Evolutionary conservation across 2,113 vertebrate species (phyloP).

Genomic region (Boleophthalmus pectinirostris): DNA sequence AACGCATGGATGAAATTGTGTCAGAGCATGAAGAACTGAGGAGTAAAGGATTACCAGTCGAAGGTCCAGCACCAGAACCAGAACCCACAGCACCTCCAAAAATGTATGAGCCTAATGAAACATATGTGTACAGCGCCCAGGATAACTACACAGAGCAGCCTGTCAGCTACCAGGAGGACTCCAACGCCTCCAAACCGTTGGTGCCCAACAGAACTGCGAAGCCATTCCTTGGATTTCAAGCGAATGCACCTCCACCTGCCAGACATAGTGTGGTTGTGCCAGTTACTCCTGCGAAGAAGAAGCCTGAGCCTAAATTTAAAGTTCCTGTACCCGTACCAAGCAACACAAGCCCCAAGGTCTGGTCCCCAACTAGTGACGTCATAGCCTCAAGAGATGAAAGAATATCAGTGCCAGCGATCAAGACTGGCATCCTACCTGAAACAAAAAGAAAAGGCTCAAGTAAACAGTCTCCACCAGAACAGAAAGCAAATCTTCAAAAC

Average conservation of each 20-base stretch:
- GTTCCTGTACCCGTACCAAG: conserved; percentile 71
- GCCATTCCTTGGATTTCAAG: conserved; percentile 82
- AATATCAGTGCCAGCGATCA: conserved; percentile 91
- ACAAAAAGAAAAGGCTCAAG: conserved; percentile 81
- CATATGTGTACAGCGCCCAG: conserved; percentile 44
- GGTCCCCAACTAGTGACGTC: conserved; percentile 84
- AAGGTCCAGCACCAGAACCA: conserved; percentile 50
- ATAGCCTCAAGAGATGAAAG: conserved; percentile 95
- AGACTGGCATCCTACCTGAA: conserved; percentile 88
- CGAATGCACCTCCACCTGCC: conserved; percentile 70
- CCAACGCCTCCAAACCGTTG: conserved; percentile 62
- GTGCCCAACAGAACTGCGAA: conserved; percentile 89
- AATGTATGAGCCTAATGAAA: conserved; percentile 44
- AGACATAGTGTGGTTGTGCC: conserved; percentile 59
- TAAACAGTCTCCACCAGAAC: conserved; percentile 78
- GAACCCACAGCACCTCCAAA: conserved; percentile 45
- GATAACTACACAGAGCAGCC: conserved; percentile 63
- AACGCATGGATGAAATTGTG: conserved; percentile 89
- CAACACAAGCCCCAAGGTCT: conserved; percentile 68
- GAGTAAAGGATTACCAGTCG: conserved; percentile 61
- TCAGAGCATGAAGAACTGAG: conserved; percentile 87
- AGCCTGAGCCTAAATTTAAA: conserved; percentile 79
- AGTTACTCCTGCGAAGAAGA: conserved; percentile 69
- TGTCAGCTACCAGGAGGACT: conserved; percentile 42
- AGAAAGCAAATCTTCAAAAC: conserved; percentile 78